Conservation (phyloP, 2,113 vertebrate species). For the Cariama cristata region DNA sequence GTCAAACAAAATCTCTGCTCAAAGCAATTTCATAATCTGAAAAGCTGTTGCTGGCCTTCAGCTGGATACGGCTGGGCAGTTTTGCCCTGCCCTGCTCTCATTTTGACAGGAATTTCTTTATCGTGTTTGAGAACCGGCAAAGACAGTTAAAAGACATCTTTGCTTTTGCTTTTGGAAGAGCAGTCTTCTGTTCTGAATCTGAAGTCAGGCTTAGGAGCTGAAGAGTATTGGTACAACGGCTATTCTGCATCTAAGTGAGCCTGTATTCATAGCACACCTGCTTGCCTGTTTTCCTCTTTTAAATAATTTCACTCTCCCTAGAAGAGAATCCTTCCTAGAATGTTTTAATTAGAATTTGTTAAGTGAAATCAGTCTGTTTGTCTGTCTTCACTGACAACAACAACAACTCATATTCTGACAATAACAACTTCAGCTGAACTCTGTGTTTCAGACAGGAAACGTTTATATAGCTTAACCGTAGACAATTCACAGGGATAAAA, state of each 20-base stretch:
- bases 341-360: not conserved
- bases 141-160: not conserved
- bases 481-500: not conserved
- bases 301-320: not conserved
- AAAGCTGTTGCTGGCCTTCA: slow-evolving; percentile 55
- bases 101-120: slow-evolving; percentile 25
- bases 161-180: not conserved
- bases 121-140: not conserved
- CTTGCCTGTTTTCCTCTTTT: not conserved
- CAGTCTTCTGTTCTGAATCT: not conserved
- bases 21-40: slow-evolving; percentile 64
- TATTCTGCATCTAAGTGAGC: not conserved
- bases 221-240: not conserved
- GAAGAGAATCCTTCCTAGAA: not conserved
- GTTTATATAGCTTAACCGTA: slow-evolving; percentile 1
- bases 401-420: not conserved
- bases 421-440: not conserved
- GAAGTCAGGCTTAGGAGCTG: not conserved
- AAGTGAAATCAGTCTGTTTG: not conserved
- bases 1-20: slow-evolving; percentile 61
- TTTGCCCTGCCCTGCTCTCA: not conserved
- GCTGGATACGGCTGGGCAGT: not conserved
- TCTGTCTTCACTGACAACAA: not conserved
- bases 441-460: not conserved
- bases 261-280: not conserved